Conservation (phyloP, 2,888 invertebrate species). For the Xanthorhoe designata region DNA sequence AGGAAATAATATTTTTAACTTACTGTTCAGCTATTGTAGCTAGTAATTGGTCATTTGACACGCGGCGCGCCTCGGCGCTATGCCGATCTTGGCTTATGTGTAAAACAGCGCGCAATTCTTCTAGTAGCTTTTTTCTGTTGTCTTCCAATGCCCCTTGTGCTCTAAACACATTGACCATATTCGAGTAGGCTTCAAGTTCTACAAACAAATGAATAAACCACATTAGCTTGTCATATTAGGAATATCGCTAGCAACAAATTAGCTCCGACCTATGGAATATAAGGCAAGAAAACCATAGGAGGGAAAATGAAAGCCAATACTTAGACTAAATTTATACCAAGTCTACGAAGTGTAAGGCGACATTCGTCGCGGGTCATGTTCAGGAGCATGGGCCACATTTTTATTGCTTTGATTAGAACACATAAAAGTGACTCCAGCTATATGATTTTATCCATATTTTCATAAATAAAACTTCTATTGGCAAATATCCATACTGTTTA, state of each 20-base stretch:
- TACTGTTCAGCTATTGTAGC: constrained; percentile 96
- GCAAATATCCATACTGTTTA: constrained; percentile 86
- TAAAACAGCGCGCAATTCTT: constrained; percentile 92
- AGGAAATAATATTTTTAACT: constrained; percentile 70
- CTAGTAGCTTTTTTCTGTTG: constrained; percentile 93
- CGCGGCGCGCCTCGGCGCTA: constrained; percentile 95
- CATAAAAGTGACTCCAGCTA: constrained; percentile 66
- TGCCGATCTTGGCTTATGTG: constrained; percentile 96
- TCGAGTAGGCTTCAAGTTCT: constrained; percentile 97
- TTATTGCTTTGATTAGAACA: constrained; percentile 64
- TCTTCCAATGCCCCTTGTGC: constrained; percentile 95
- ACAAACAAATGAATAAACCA: constrained; percentile 67
- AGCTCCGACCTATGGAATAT: constrained; percentile 55
- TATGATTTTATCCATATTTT: constrained; percentile 79
- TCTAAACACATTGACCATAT: constrained; percentile 95
- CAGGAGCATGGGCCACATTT: constrained; percentile 89
- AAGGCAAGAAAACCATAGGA: constrained; percentile 78
- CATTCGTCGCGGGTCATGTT: constrained; percentile 96
- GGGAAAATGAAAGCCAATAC: constrained; percentile 83
- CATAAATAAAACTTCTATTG: constrained; percentile 74
- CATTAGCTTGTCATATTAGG: constrained; percentile 45
- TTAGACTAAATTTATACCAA: constrained; percentile 89
- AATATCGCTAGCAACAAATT: constrained; percentile 49
- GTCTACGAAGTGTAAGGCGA: constrained; percentile 93
- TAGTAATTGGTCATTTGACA: constrained; percentile 95